Percentiles rank a stretch among this genome's conserved stretches.
phyloP scores from a whole-genome alignment of 2,888 invertebrate genomes.

The Platerodrilus igneus region DNA sequence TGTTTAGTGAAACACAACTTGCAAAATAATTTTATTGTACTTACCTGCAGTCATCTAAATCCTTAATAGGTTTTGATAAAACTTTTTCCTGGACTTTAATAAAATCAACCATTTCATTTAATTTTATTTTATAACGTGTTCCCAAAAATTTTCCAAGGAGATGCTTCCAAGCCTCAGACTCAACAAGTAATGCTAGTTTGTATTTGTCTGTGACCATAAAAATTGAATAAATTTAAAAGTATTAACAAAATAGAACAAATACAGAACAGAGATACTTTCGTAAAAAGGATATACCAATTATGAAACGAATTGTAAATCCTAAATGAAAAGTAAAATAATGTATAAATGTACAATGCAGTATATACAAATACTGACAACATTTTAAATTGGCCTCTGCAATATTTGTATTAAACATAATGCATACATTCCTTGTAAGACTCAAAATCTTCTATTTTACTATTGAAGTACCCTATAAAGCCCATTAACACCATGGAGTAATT shows the following conservation, averaged over 20 bases:
- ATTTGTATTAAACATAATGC: too few relatives aligned
- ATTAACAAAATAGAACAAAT: not conserved
- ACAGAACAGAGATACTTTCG: too few relatives aligned
- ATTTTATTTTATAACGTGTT: conserved; percentile 63
- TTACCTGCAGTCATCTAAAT: conserved; percentile 66
- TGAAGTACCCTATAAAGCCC: too few relatives aligned
- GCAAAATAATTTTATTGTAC: too few relatives aligned
- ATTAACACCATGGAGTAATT: too few relatives aligned
- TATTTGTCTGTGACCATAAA: conserved; percentile 52
- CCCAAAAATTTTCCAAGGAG: conserved; percentile 66
- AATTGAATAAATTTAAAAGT: not conserved
- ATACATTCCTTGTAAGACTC: too few relatives aligned
- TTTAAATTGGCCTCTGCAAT: too few relatives aligned
- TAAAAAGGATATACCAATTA: too few relatives aligned
- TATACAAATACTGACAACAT: too few relatives aligned
- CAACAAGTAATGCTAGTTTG: conserved; percentile 63
- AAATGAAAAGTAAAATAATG: conserved; percentile 5
- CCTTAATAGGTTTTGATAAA: conserved; percentile 64
- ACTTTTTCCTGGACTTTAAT: conserved; percentile 71
- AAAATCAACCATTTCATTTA: conserved; percentile 68
- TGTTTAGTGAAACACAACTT: not conserved
- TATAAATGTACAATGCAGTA: too few relatives aligned
- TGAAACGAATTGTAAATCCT: not conserved
- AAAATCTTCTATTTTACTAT: too few relatives aligned
- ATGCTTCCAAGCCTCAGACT: conserved; percentile 76